Evolutionary conservation across 2,797 vertebrate genomes (phyloP), one percentile per base, ranked within the genome.

Genomic region (Trachurus trachurus): DNA sequence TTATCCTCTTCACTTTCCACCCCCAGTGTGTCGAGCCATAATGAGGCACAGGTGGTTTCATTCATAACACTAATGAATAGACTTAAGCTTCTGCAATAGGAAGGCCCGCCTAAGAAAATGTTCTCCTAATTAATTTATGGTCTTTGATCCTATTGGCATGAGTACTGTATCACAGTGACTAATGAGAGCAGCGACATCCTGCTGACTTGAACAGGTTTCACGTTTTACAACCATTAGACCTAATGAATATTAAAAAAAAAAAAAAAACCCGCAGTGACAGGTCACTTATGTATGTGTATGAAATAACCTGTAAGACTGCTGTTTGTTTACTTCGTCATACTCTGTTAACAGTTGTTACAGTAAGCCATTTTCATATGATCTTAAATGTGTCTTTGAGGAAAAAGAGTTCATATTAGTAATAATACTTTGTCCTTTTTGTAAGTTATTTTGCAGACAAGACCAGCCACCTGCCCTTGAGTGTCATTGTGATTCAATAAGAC

Each of bases 401-500:
- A 29, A 29, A 22, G 0, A 9, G 13, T 31, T 17, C 22, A 53
- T 34, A 37, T 47, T 42, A 71, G 40, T 40, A 71, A 40, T 40
- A 44, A 29, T 62, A 34, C 2, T 17, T 52, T 31, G 54, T 17
- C 54, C 22, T 66, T 66, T 74, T 26, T n/a, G 22, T 37, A 10
- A 39, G 7, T 26, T 19, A 12, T 21, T 56, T 7, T 10, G 22
- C 34, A 59, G 54, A 13, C 4, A 37, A 19, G 22, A n/a, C 34
- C 17, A 31, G 5, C 21, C 8, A 0, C 1, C 39, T 59, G 3
- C 39, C n/a, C 72, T 54, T 29, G 17, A 26, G 9, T 34, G 45
- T 64, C n/a, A 71, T 13, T 5, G 58, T 49, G 53, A 52, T 63
- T 87, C 62, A 91, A 86, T 73, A 69, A 73, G 65, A 81, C 65